Base-by-base conservation (phyloP, 2,888 invertebrate genomes). In the Pocota personata region DNA sequence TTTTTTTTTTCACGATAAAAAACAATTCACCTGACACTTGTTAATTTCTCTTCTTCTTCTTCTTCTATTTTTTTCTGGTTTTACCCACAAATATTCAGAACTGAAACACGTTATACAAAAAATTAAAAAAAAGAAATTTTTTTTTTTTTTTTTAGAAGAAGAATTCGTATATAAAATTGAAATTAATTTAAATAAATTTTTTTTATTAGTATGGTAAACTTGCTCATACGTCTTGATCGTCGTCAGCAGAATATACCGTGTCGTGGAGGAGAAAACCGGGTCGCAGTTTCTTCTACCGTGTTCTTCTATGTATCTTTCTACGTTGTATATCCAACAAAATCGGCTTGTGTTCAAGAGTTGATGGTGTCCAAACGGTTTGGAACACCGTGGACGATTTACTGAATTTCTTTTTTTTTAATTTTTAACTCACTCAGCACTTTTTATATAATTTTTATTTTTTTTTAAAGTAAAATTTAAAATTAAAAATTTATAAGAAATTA, bases 191-290 rank as follows among this genome's bases (percentile, higher is more conserved):
- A 69, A 64, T 64, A 78, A 62, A 24, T 24, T 32, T 32, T 4
- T 43, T 71, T 57, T 48, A 3, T 72, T 52, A 24, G 5, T 37
- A 2, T 48, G 40, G 60, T 46, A 32, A 27, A 57, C 57, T 48
- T 72, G 57, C 12, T 58, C 19, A 43, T 21, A 69, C 69, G 69
- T 50, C 46, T 69, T 75, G 72, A 43, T 60, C 40, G 69, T 71
- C 73, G 73, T 79, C 73, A 83, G 79, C 78, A 72, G 64, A 72
- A 52, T 48, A 58, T 37, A 40, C 52, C 24, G 24, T 58, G 71
- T 64, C 72, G 73, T 62, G 60, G 57, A 69, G 62, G 84, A 80
- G 82, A 86, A 86, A 86, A 86, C 86, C 82, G 86, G 86, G 86
- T 86, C 86, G 86, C 71, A 76, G 76, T 82, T 72, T 80, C 66